phyloP scores from a whole-genome alignment of 2,113 vertebrate genomes.

The Oncorhynchus keta region DNA sequence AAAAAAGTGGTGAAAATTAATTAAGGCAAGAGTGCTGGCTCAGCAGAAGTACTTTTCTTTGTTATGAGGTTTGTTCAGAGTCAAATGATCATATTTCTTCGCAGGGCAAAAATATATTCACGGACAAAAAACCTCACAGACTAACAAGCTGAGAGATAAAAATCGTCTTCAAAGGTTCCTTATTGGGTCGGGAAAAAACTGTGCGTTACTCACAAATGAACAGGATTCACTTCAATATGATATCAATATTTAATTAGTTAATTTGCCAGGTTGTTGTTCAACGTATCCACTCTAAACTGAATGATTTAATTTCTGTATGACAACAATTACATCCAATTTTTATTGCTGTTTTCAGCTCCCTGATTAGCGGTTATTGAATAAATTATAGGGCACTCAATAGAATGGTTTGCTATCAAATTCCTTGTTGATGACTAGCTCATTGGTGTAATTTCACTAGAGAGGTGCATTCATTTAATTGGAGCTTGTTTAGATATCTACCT shows the following conservation, averaged over 20 bases:
- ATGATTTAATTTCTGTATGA: conserved; percentile 37
- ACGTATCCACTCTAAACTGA: conserved; percentile 33
- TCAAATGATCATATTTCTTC: conserved; percentile 26
- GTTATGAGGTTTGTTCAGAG: conserved; percentile 31
- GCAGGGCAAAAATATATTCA: conserved; percentile 11
- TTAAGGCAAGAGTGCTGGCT: conserved; percentile 24
- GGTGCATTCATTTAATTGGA: conserved; percentile 29
- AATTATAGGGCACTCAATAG: conserved; percentile 45
- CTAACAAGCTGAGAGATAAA: not conserved
- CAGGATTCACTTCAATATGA: conserved; percentile 2
- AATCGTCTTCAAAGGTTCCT: too few species aligned
- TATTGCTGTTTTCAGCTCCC: conserved; percentile 31
- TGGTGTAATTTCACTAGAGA: conserved; percentile 47
- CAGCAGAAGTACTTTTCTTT: conserved; percentile 33
- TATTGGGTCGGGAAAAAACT: not conserved
- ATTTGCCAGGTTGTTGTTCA: conserved; percentile 28
- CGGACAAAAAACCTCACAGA: conserved; percentile 18
- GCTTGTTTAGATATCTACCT: conserved; percentile 39
- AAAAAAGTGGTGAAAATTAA: conserved; percentile 30
- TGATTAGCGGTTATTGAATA: conserved; percentile 39
- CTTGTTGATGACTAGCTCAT: conserved; percentile 49
- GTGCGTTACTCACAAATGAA: not conserved
- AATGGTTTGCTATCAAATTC: conserved; percentile 45
- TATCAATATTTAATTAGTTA: conserved; percentile 28
- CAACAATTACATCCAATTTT: conserved; percentile 35